A percentile compares a stretch with the other conserved stretches of the same genome.
phyloP scores from a whole-genome alignment of 2,113 vertebrate species.

The Callorhinus ursinus region DNA sequence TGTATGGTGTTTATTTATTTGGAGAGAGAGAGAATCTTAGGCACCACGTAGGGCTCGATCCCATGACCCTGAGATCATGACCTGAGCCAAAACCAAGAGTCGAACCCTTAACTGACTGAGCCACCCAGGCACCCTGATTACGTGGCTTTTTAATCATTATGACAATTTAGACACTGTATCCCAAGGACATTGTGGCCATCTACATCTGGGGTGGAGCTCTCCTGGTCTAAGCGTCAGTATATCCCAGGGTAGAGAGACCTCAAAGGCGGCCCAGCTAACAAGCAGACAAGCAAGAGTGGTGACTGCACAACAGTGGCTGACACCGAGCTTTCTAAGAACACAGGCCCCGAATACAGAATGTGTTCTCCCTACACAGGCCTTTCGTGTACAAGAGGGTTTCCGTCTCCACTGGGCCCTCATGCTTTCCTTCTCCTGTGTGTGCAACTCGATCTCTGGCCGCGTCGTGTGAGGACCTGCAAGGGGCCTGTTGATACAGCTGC shows the following conservation, averaged over 20 bases:
- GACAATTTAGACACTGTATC: neutral
- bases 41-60: too few relatives aligned
- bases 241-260: neutral
- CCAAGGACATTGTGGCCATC: neutral
- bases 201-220: neutral
- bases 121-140: neutral
- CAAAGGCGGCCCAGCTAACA: neutral
- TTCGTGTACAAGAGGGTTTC: neutral
- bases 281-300: neutral
- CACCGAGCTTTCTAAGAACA: constrained; percentile 14
- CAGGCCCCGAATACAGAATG: neutral
- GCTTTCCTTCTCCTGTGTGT: neutral
- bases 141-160: neutral
- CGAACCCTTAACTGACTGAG: neutral
- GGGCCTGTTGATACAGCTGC: constrained; percentile 73
- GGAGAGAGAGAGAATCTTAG: neutral
- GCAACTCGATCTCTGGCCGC: constrained; percentile 17
- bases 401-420: neutral
- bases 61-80: neutral
- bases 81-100: neutral
- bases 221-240: constrained; percentile 24
- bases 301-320: neutral
- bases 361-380: neutral
- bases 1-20: too few relatives aligned
- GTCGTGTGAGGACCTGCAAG: neutral